Evolutionary conservation across 2,113 vertebrate species (phyloP).

Genomic region (Parotia lawesii): DNA sequence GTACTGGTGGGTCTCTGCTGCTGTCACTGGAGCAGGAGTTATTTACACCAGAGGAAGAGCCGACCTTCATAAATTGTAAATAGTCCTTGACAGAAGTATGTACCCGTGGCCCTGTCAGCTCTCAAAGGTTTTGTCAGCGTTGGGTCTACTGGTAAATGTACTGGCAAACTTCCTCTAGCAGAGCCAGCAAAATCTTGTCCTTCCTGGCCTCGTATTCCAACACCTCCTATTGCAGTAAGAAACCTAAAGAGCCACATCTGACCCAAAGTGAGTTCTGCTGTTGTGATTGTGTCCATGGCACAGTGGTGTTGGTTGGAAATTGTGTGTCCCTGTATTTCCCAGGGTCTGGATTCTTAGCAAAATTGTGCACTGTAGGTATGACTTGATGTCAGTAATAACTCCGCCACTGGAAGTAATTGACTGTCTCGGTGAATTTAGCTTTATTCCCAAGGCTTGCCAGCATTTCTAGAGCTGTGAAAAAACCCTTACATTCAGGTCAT

Average conservation of each 20-base stretch:
- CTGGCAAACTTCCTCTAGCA: constrained; percentile 14
- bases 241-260: neutral
- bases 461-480: neutral
- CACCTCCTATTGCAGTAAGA: rapidly evolving
- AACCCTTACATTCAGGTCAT: neutral
- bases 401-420: neutral
- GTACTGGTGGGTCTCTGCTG: neutral
- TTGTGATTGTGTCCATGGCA: rapidly evolving
- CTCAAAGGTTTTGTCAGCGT: neutral
- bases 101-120: constrained; percentile 20
- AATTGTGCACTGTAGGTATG: neutral
- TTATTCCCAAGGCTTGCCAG: neutral
- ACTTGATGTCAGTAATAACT: neutral
- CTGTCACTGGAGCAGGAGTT: neutral
- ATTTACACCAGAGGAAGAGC: constrained; percentile 30
- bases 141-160: neutral
- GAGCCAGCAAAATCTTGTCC: neutral
- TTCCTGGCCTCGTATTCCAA: neutral
- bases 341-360: neutral
- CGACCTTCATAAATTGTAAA: constrained; percentile 37
- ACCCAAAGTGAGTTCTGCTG: neutral
- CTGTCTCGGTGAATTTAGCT: neutral
- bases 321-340: rapidly evolving
- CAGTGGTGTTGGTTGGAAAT: neutral
- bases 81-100: constrained; percentile 21